Evolutionary conservation across 2,797 vertebrate species (phyloP).

Genomic region (Pseudomugil gertrudae): DNA sequence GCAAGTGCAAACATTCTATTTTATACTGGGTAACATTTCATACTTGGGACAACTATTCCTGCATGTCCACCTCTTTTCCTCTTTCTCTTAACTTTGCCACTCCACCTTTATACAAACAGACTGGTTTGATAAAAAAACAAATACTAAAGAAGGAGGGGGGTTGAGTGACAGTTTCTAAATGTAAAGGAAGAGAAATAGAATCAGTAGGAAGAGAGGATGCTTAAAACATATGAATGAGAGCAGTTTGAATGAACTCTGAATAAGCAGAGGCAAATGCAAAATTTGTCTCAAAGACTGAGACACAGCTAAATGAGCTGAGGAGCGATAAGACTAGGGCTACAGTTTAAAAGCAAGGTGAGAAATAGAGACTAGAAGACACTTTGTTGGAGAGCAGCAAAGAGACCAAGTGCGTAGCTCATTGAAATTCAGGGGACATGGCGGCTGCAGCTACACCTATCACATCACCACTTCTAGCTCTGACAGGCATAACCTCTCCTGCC

Average conservation of each 20-base stretch:
- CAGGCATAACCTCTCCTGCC: constrained; percentile 59
- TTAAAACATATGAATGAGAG: constrained; percentile 18
- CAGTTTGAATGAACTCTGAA: constrained; percentile 32
- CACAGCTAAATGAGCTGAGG: constrained; percentile 41
- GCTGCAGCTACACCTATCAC: constrained; percentile 88
- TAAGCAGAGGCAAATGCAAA: constrained; percentile 14
- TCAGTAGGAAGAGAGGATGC: background rate
- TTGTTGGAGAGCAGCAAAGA: constrained; percentile 63
- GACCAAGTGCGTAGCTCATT: constrained; percentile 79
- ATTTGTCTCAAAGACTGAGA: constrained; percentile 27
- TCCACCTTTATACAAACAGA: constrained; percentile 18
- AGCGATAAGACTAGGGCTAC: constrained; percentile 34
- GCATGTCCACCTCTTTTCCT: background rate
- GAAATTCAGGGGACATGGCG: constrained; percentile 84
- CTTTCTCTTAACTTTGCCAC: constrained; percentile 30
- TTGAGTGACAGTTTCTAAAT: constrained; percentile 6
- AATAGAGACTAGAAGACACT: constrained; percentile 38
- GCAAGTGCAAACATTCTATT: background rate
- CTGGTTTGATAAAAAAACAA: constrained; percentile 7
- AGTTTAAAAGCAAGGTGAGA: constrained; percentile 43
- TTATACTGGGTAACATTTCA: constrained; percentile 42
- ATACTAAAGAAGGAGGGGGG: constrained; percentile 13
- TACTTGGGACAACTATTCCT: constrained; percentile 43
- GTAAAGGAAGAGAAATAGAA: constrained; percentile 7
- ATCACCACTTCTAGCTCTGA: constrained; percentile 80